Base-by-base conservation (phyloP, 2,797 vertebrate species). In the Megaceryle alcyon region DNA sequence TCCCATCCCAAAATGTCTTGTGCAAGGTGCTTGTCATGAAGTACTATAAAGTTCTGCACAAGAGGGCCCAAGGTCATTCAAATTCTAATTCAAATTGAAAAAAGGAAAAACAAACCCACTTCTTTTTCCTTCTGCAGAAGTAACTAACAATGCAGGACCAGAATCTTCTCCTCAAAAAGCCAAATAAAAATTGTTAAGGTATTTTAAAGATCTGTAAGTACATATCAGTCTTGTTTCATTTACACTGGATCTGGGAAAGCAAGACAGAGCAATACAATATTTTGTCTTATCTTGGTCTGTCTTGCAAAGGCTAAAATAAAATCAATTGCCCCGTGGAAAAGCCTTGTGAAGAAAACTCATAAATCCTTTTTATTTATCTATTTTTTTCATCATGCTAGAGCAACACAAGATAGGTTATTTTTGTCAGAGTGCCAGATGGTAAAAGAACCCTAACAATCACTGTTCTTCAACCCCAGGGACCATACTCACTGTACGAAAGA, bases 341-440 rank as follows among this genome's bases (percentile, higher is more conserved):
- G 19, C 39, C 78, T 90, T 66, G 60, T 48, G 82, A 94, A 95
- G 71, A 90, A 92, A 82, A 86, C 73, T 73, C 81, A 85, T 80
- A 97, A 94, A 96, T 93, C 68, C 81, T 88, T 79, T 80, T 95
- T 95, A 92, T 97, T 88, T 92, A 92, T 93, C 78, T 93, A 86
- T 95, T 91, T 97, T 94, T 94, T 95, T 93, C 83, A 91, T 92
- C 92, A 91, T 25, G 35, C n/a, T 82, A 73, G 51, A 90, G 70
- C 44, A 86, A 90, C 13, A 88, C 23, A 91, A 85, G 80, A 94
- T 29, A 14, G 9, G 26, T 19, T 63, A 70, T 70, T 92, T 86
- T 54, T 90, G 87, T 91, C 70, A 83, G 41, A 79, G 48, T 64
- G 80, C 86, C 91, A 96, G 70, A 77, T 28, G 57, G 94, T 61